These are phyloP conservation scores for Lerista edwardsae DNA, from an alignment of 2,797 vertebrate species.

Conservation along the genomic window DNA sequence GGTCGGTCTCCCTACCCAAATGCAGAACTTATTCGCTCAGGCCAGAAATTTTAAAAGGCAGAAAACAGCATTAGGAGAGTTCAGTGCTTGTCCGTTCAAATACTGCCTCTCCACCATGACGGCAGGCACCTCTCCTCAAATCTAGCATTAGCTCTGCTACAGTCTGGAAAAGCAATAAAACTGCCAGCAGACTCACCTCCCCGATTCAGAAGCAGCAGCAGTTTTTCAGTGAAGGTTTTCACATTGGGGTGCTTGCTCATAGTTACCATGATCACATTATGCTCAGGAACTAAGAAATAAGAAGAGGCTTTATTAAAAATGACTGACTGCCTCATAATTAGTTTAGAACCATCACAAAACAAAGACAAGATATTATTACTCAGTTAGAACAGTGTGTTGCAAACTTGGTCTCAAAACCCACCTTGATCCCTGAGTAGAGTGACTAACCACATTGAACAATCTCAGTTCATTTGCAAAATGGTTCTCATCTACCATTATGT, in stretches of 20 bases:
- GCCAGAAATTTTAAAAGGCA: constrained; percentile 23
- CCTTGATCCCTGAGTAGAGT: too few species aligned
- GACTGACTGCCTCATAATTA: not conserved
- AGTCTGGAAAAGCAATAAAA: not conserved
- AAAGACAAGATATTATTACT: accelerated
- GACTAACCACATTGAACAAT: not conserved
- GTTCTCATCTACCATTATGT: not conserved
- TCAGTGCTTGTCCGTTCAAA: not conserved
- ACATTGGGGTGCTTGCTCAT: constrained; percentile 89
- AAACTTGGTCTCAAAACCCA: not conserved
- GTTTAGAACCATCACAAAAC: constrained; percentile 25
- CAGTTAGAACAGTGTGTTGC: not conserved
- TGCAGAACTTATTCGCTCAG: not conserved
- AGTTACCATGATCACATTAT: constrained; percentile 92
- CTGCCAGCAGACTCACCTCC: constrained; percentile 82
- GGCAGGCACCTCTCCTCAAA: not conserved
- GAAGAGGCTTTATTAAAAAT: constrained; percentile 40
- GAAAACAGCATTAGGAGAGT: constrained; percentile 11
- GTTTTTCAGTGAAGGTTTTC: constrained; percentile 94
- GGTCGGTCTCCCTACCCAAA: not conserved
- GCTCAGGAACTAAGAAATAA: constrained; percentile 83
- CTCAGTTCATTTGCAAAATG: not conserved
- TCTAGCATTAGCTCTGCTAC: constrained; percentile 14
- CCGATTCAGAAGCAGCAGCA: constrained; percentile 93
- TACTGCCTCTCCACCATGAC: not conserved